Evolutionary conservation across 92 coral and sea anemone genomes (phyloP).

Genomic region (Desmophyllum pertusum): DNA sequence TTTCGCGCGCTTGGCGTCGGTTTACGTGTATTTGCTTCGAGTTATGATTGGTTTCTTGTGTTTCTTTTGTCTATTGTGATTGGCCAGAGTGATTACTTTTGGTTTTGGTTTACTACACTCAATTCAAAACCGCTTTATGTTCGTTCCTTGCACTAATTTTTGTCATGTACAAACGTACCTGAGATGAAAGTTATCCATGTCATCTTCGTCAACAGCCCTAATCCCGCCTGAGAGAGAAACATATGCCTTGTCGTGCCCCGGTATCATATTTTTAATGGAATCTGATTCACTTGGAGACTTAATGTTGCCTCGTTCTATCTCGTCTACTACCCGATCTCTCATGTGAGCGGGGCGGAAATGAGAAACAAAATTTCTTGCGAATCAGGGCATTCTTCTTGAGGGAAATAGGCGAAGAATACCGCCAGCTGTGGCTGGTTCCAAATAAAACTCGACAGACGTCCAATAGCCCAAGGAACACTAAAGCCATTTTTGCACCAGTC

Average conservation of each 20-base stretch:
- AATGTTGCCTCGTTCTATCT: background rate
- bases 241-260: constrained; percentile 21
- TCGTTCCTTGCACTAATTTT: too few relatives aligned
- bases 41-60: too few relatives aligned
- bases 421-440: constrained; percentile 17
- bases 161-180: too few relatives aligned
- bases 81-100: too few relatives aligned
- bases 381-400: background rate
- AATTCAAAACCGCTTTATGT: too few relatives aligned
- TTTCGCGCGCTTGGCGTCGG: too few relatives aligned
- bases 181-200: constrained; percentile 3
- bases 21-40: too few relatives aligned
- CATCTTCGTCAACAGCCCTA: background rate
- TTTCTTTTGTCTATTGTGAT: too few relatives aligned
- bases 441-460: constrained; percentile 2
- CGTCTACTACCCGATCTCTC: background rate
- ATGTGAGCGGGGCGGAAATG: constrained; percentile 23
- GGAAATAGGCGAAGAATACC: constrained; percentile 34
- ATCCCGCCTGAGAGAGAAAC: constrained; percentile 20
- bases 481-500: constrained; percentile 1
- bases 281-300: background rate
- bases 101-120: too few relatives aligned
- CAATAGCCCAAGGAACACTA: background rate
- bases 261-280: constrained; percentile 5
- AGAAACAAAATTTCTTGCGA: constrained; percentile 27